Conservation (phyloP, 2,888 invertebrate genomes). For the Dryocosmus kuriphilus region DNA sequence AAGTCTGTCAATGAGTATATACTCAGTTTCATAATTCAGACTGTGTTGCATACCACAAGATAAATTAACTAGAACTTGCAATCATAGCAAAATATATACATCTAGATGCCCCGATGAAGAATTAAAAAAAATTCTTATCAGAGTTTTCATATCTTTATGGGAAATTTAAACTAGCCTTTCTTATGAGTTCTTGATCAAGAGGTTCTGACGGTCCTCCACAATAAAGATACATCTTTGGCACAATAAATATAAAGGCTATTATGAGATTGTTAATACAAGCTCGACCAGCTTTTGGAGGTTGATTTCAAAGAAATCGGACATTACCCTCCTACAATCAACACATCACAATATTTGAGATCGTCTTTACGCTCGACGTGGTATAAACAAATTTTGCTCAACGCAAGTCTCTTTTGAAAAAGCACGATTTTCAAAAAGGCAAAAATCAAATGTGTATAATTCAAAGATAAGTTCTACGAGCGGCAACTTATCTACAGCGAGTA, state of each 20-base stretch:
- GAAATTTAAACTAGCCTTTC: neutral
- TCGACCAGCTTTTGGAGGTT: slow-evolving; percentile 24
- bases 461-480: neutral
- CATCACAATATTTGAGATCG: slow-evolving; percentile 40
- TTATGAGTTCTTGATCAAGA: slow-evolving; percentile 22
- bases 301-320: slow-evolving; percentile 24
- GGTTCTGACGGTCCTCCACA: slow-evolving; percentile 50
- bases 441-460: neutral
- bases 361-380: slow-evolving; percentile 15
- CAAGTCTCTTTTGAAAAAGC: slow-evolving; percentile 5
- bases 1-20: slow-evolving; percentile 35
- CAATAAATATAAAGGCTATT: slow-evolving; percentile 69
- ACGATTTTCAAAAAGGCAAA: neutral
- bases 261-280: slow-evolving; percentile 55
- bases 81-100: slow-evolving; percentile 13
- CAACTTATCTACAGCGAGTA: neutral
- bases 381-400: neutral
- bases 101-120: slow-evolving; percentile 3
- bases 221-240: slow-evolving; percentile 73
- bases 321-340: neutral
- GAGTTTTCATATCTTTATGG: slow-evolving; percentile 1
- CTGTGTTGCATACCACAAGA: neutral
- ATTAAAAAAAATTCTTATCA: neutral
- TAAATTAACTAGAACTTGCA: slow-evolving; percentile 24
- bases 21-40: slow-evolving; percentile 16